phyloP scores from a whole-genome alignment of 92 coral and sea anemone species.

The Siderastrea radians region DNA sequence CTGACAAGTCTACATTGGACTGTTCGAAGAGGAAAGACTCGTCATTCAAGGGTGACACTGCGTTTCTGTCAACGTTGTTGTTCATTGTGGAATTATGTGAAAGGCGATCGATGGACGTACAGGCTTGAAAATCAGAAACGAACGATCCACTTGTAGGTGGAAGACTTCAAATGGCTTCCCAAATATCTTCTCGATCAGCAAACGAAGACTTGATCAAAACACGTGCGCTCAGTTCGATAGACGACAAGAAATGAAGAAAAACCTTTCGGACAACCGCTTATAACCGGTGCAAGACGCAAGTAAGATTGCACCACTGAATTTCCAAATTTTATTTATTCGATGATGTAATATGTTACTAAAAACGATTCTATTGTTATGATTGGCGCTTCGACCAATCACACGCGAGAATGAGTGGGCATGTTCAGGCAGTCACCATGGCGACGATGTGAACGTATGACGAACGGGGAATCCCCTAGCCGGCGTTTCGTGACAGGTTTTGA shows the following conservation, averaged over 20 bases:
- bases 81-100: background rate
- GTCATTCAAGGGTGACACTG: background rate
- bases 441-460: conserved; percentile 40
- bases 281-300: conserved; percentile 58
- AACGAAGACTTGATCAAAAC: conserved; percentile 11
- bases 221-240: background rate
- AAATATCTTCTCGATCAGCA: background rate
- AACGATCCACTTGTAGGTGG: background rate
- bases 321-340: conserved; percentile 29
- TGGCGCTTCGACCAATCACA: conserved; percentile 49
- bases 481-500: conserved; percentile 21
- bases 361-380: conserved; percentile 29
- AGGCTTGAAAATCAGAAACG: background rate
- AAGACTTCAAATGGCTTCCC: background rate
- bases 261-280: conserved; percentile 23
- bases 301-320: conserved; percentile 62
- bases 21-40: background rate
- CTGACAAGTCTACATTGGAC: background rate
- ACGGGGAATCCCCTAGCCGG: conserved; percentile 88
- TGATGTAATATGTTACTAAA: conserved; percentile 67
- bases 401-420: conserved; percentile 48
- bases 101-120: background rate
- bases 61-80: background rate
- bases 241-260: background rate
- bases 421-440: conserved; percentile 61